phyloP scores from a whole-genome alignment of 2,888 invertebrate genomes.

The Drosophila mayaguana region DNA sequence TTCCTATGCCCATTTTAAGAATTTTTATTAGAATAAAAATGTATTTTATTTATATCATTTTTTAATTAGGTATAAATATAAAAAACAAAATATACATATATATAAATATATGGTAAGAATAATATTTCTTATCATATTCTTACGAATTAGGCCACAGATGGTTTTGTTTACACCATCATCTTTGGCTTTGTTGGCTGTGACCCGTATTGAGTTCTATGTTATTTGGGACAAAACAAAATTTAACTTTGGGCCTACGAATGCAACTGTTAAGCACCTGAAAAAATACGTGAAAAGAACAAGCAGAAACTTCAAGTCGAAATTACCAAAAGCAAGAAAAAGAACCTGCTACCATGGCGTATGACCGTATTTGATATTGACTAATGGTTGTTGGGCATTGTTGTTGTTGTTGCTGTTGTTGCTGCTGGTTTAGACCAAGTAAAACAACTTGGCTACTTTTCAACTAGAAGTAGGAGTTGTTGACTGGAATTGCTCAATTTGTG shows the following conservation, averaged over 20 bases:
- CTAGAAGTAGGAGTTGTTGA: constrained; percentile 80
- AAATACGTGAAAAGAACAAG: constrained; percentile 20
- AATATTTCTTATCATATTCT: too few species aligned
- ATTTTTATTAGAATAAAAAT: neutral
- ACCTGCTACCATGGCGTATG: constrained; percentile 75
- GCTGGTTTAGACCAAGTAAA: constrained; percentile 56
- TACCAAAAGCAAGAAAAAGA: constrained; percentile 70
- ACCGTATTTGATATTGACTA: constrained; percentile 78
- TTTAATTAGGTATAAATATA: too few species aligned
- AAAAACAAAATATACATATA: too few species aligned
- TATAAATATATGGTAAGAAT: too few species aligned
- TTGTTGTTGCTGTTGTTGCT: constrained; percentile 33
- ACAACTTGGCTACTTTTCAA: constrained; percentile 75
- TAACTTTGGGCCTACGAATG: constrained; percentile 16
- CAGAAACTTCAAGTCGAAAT: constrained; percentile 62
- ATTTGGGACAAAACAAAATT: constrained; percentile 10
- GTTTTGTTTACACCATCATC: neutral
- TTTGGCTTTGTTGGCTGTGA: neutral
- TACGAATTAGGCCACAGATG: neutral
- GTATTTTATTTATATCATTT: too few species aligned
- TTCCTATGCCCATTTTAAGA: neutral
- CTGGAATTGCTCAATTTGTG: constrained; percentile 82
- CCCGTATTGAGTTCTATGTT: neutral
- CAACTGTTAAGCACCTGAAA: constrained; percentile 24
- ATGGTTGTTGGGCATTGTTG: constrained; percentile 53